phyloP scores from a whole-genome alignment of 2,888 invertebrate genomes.

The Papilio protenor region DNA sequence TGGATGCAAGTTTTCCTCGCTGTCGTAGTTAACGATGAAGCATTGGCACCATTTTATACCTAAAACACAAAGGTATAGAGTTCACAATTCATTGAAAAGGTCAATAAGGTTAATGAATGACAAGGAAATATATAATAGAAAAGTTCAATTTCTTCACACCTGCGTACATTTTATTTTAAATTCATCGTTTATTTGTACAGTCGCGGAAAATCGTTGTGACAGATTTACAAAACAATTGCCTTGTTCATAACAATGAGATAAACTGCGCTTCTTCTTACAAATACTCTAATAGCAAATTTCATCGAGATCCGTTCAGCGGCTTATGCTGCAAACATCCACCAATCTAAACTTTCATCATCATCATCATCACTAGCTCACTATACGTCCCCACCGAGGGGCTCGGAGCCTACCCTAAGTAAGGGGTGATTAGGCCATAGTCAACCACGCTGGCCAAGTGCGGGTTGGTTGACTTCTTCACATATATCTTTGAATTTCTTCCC shows the following conservation, averaged over 20 bases:
- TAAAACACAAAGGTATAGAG: constrained; percentile 45
- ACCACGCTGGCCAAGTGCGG: too few species aligned
- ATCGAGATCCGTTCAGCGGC: too few species aligned
- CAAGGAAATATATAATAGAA: constrained; percentile 5
- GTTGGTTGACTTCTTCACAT: too few species aligned
- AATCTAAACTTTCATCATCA: too few species aligned
- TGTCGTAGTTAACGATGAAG: constrained; percentile 55
- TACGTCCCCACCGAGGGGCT: too few species aligned
- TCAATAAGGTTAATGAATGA: background rate
- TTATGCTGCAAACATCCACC: too few species aligned
- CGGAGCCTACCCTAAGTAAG: too few species aligned
- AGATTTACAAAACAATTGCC: background rate
- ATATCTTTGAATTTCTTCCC: too few species aligned
- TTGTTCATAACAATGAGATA: background rate
- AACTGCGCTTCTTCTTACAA: too few species aligned
- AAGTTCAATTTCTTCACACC: constrained; percentile 13
- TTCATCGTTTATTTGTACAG: background rate
- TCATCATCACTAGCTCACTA: too few species aligned
- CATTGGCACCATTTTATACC: constrained; percentile 63
- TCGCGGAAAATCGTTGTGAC: background rate
- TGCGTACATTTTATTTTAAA: background rate
- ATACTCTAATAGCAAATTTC: too few species aligned
- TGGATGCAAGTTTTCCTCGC: constrained; percentile 45
- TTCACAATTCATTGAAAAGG: background rate
- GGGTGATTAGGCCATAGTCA: too few species aligned